Evolutionary conservation across 1,140 invertebrate species (phyloP).

Genomic region (Brachionus sp.): DNA sequence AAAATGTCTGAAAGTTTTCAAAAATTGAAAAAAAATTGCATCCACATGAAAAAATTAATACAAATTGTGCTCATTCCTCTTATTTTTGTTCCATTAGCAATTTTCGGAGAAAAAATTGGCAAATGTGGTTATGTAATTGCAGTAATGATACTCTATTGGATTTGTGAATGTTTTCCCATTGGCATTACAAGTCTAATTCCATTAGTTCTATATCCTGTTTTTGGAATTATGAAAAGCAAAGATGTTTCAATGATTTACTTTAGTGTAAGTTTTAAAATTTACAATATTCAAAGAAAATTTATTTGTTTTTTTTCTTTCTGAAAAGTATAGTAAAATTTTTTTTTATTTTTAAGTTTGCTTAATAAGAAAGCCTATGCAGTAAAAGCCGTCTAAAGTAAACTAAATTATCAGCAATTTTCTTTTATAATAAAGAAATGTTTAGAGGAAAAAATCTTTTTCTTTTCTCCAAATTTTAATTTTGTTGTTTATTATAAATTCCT

Average conservation of each 20-base stretch:
- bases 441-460: too few relatives aligned
- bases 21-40: too few relatives aligned
- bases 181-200: conserved; percentile 61
- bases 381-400: too few relatives aligned
- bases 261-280: conserved; percentile 50
- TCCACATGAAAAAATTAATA: background rate
- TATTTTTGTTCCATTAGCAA: background rate
- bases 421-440: too few relatives aligned
- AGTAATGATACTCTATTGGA: conserved; percentile 54
- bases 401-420: too few relatives aligned
- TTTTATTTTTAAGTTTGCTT: too few relatives aligned
- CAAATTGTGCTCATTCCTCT: background rate
- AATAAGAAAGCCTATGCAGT: too few relatives aligned
- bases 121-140: conserved; percentile 17
- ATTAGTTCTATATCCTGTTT: conserved; percentile 58
- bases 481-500: too few relatives aligned
- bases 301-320: too few relatives aligned
- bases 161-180: conserved; percentile 61
- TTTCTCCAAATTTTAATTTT: too few relatives aligned
- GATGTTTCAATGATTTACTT: conserved; percentile 55
- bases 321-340: too few relatives aligned
- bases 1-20: too few relatives aligned
- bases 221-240: conserved; percentile 53
- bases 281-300: background rate
- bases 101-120: background rate